These are phyloP conservation scores for Darevskia mixta DNA, from an alignment of 2,797 vertebrate species.

Conservation along the genomic window DNA sequence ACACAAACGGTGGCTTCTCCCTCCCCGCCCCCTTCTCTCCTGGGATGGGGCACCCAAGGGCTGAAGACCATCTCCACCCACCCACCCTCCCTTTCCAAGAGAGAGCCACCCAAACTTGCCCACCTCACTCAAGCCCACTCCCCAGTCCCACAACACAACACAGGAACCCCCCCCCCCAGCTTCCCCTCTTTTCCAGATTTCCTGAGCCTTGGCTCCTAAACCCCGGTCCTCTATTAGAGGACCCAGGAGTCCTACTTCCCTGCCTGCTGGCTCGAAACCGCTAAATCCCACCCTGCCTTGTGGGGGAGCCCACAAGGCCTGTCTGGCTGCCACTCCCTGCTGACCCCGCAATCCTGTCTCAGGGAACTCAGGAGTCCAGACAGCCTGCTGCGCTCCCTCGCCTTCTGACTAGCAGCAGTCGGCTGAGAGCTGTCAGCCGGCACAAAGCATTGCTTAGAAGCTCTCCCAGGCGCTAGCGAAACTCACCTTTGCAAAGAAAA, in stretches of 20 bases:
- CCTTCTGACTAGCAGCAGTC: background rate
- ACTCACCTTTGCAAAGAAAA: constrained; percentile 33
- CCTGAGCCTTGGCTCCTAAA: too few relatives aligned
- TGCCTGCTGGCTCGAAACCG: background rate
- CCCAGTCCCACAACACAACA: background rate
- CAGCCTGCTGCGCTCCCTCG: background rate
- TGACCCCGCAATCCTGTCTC: background rate
- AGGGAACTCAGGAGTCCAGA: background rate
- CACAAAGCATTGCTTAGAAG: background rate
- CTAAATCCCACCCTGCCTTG: background rate
- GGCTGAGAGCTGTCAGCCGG: background rate
- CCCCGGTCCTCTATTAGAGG: background rate
- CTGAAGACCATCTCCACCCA: background rate
- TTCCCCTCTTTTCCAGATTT: background rate
- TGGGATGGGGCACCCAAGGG: background rate
- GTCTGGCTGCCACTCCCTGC: background rate
- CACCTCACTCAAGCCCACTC: too few relatives aligned
- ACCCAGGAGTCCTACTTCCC: background rate
- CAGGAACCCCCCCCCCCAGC: too few relatives aligned
- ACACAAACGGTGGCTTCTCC: background rate
- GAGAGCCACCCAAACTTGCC: background rate
- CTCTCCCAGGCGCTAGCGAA: background rate
- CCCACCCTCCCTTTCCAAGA: background rate
- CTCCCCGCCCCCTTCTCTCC: background rate
- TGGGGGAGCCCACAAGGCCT: background rate